Percentiles rank a stretch among this genome's conserved stretches.
Conservation (phyloP, 2,113 vertebrate species). For the Galbula dea region DNA sequence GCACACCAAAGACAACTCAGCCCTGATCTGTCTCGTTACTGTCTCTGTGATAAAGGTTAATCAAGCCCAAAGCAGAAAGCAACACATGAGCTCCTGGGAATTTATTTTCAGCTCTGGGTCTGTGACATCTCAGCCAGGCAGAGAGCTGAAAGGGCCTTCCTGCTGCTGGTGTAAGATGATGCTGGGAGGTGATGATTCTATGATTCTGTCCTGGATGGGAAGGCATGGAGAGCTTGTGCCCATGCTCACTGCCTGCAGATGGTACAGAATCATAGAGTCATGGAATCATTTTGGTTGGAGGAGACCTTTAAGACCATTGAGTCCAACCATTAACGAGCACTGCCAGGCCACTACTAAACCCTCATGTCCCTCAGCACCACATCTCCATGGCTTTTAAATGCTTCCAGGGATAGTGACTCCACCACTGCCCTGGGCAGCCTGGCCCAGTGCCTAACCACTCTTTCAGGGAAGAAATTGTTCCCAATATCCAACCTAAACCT, state of each 20-base stretch:
- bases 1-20: neutral
- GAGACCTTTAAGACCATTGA: neutral
- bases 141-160: neutral
- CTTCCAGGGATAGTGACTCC: too few relatives aligned
- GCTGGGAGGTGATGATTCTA: neutral
- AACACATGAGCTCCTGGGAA: neutral
- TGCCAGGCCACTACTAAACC: neutral
- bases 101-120: neutral
- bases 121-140: accelerated
- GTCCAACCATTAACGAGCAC: neutral
- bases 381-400: too few relatives aligned
- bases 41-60: conserved; percentile 60
- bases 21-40: conserved; percentile 15
- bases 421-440: too few relatives aligned
- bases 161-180: accelerated
- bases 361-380: neutral
- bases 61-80: conserved; percentile 18
- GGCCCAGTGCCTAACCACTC: too few relatives aligned
- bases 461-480: too few relatives aligned
- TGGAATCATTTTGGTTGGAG: neutral
- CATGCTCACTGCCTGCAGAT: accelerated
- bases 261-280: accelerated
- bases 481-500: too few relatives aligned
- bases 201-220: neutral
- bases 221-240: neutral